Base-by-base conservation (phyloP, 2,797 vertebrate genomes). In the Syngnathus acus region DNA sequence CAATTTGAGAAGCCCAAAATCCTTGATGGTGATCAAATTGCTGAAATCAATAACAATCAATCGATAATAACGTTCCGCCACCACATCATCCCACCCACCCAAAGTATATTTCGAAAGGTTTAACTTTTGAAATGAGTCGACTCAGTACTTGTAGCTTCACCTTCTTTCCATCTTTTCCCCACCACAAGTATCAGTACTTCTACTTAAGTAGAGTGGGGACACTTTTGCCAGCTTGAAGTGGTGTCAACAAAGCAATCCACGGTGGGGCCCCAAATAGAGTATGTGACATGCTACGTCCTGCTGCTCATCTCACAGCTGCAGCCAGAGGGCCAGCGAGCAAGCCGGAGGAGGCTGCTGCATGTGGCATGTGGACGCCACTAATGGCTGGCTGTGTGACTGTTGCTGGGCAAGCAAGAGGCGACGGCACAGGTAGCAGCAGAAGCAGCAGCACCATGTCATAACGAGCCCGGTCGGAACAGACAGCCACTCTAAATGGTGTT, bases 371-470 rank as follows among this genome's bases (percentile, higher is more conserved):
- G 71, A 81, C 74, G 76, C 79, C 83, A 72, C 75, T 85, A 80
- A 87, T 32, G 32, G 14, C 11, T 84, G 86, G 85, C 89, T 86
- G 84, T 79, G 78, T 82, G 54, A 38, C 86, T 89, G 86, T 87
- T 88, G 88, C 86, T 86, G 84, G 87, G 84, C 83, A 88, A 83
- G 84, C 83, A 87, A 83, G 86, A 64, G 64, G 71, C 73, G 69
- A 73, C 63, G 72, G 68, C 79, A 78, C 78, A 84, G 21, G 80
- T 72, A 65, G 62, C 5, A 32, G 32, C 32, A 32, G 26, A n/a
- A n/a, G 78, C 72, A 37, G 39, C 60, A 65, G 71, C 73, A 66
- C 72, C 4, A 77, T 79, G 66, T 65, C 57, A 43, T 38, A 62
- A 74, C 70, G 39, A 61, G 11, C 39, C 53, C 21, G 21, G 53